phyloP scores from a whole-genome alignment of 2,113 vertebrate genomes.

The Strigops habroptila region DNA sequence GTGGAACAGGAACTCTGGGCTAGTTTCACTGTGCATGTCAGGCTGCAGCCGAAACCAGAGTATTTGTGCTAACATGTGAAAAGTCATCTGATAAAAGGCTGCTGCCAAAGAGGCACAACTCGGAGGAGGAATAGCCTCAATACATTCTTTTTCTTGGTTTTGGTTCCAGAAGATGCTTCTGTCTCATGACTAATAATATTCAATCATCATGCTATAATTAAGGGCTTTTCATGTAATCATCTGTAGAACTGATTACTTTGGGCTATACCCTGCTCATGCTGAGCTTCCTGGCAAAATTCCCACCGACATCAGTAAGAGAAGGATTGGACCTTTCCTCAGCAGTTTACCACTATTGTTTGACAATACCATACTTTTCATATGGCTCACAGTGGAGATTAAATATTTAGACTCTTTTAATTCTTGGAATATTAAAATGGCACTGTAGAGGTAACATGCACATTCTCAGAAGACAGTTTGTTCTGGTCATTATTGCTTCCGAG shows the following conservation, averaged over 20 bases:
- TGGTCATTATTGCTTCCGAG: background rate
- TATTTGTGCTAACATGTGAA: slow-evolving; percentile 15
- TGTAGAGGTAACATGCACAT: background rate
- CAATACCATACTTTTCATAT: background rate
- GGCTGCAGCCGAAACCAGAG: background rate
- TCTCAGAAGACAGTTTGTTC: background rate
- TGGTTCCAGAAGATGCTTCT: slow-evolving; percentile 43
- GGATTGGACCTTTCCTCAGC: background rate
- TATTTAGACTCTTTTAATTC: slow-evolving; percentile 15
- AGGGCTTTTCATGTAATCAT: slow-evolving; percentile 53
- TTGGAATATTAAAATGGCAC: background rate
- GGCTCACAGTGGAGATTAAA: background rate
- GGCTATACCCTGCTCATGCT: slow-evolving; percentile 24
- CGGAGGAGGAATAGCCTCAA: background rate
- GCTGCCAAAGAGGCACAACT: background rate
- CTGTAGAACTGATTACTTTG: slow-evolving; percentile 46
- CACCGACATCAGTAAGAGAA: background rate
- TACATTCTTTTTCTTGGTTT: background rate
- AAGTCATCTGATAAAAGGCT: slow-evolving; percentile 5
- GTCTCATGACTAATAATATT: slow-evolving; percentile 47
- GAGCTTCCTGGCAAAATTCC: slow-evolving; percentile 44
- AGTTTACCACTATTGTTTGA: background rate
- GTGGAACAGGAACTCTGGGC: slow-evolving; percentile 17
- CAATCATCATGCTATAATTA: slow-evolving; percentile 55
- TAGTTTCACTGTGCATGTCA: background rate